phyloP scores from a whole-genome alignment of 2,797 vertebrate genomes.

The Lycodopsis pacificus region DNA sequence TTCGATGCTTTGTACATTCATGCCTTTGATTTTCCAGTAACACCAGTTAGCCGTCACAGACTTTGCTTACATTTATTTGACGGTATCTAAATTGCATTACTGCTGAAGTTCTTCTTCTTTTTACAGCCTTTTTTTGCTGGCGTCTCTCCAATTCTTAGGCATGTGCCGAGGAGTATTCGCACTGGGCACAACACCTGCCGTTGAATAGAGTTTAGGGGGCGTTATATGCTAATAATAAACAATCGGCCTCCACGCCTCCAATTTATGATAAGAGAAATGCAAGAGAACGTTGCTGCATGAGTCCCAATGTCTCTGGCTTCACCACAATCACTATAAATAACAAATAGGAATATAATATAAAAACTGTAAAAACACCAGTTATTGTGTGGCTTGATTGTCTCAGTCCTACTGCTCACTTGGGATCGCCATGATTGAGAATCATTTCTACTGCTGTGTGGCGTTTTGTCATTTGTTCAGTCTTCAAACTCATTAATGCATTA shows the following conservation, averaged over 20 bases:
- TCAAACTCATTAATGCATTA: background rate
- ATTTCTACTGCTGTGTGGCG: background rate
- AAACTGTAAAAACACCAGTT: background rate
- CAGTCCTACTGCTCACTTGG: too few relatives aligned
- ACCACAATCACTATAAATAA: background rate
- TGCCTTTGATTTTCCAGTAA: too few relatives aligned
- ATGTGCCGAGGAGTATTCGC: too few relatives aligned
- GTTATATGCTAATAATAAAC: background rate
- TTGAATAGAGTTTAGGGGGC: background rate
- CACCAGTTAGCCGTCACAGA: too few relatives aligned
- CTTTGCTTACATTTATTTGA: too few relatives aligned
- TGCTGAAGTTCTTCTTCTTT: too few relatives aligned
- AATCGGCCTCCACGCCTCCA: background rate
- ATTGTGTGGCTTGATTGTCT: too few relatives aligned
- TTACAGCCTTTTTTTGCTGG: too few relatives aligned
- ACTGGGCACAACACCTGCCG: background rate
- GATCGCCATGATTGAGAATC: background rate
- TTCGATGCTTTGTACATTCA: too few relatives aligned
- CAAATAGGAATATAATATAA: background rate
- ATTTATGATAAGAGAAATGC: background rate
- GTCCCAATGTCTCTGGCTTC: background rate
- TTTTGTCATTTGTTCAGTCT: conserved; percentile 7
- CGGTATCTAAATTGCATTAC: too few relatives aligned
- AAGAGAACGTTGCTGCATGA: background rate
- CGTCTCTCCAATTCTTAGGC: too few relatives aligned